Evolutionary conservation across 1,140 invertebrate genomes (phyloP), one percentile per base, ranked within the genome.

Genomic region (Musca domestica): DNA sequence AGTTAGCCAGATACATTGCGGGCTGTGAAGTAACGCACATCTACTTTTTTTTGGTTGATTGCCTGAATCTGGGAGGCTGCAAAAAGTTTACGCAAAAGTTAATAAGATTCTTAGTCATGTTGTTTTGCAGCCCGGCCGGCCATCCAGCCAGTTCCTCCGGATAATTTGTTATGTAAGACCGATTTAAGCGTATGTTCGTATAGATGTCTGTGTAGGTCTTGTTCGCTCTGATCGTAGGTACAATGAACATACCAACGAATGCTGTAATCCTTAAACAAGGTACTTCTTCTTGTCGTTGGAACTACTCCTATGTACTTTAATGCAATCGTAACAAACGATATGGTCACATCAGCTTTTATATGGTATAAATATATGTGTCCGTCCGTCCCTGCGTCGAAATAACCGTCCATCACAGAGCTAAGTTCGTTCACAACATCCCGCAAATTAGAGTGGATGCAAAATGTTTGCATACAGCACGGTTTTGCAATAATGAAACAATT

Each of bases 81-180:
- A 41, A 41, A 41, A 41, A 41, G 25, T 58, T 58, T 58, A 58
- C 54, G 54, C 54, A 58, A 58, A 41, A 41, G 56, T 61, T 61
- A 61, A 61, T 61, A 61, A 61, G 27, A 61, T 61, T 61, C 56
- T 61, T 61, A 34, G 34, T 15, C 27, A 17, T 19, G 56, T 41
- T 19, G 25, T 61, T 41, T 61, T 61, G 56, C 34, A 17, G 56
- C n/a, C n/a, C n/a, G n/a, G n/a, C n/a, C n/a, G n/a, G n/a, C n/a
- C n/a, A n/a, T n/a, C n/a, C n/a, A n/a, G n/a, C 56, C 30, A 61
- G 56, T 61, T 34, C 27, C 56, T 61, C 34, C 34, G 34, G 56
- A 61, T 61, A 27, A 61, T 61, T 61, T 61, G 27, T 61, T 61
- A 61, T 61, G 56, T 61, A 61, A 61, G 27, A 61, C 17, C 19